Percentiles rank a stretch among this genome's conserved stretches.
These are phyloP conservation scores for Geotrupes spiniger DNA, from an alignment of 2,888 invertebrate species.

Conservation along the genomic window DNA sequence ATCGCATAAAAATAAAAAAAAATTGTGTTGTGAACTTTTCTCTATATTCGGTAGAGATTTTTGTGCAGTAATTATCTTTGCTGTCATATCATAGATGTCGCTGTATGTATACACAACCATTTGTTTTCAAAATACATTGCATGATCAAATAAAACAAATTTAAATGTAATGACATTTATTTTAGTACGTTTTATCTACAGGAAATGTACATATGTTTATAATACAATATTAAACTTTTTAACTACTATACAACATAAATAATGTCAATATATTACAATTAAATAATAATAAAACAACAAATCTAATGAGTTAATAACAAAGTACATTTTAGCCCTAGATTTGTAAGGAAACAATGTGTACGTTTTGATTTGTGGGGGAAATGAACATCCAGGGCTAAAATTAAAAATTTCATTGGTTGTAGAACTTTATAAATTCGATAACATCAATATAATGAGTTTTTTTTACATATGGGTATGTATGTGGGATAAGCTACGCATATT, in stretches of 20 bases:
- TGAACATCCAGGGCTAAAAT: conserved; percentile 24
- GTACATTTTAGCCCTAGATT: conserved; percentile 3
- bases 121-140: no score
- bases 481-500: conserved; percentile 6
- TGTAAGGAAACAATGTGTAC: not conserved
- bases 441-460: conserved; percentile 16
- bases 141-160: not conserved
- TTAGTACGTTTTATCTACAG: conserved; percentile 33
- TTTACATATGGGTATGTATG: conserved; percentile 17
- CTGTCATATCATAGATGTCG: no score
- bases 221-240: conserved; percentile 32
- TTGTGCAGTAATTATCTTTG: no score
- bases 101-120: no score
- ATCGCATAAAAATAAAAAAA: no score
- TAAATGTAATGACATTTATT: conserved; percentile 26
- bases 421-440: conserved; percentile 14
- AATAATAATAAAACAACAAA: conserved; percentile 25
- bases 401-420: conserved; percentile 16
- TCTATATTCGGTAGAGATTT: no score
- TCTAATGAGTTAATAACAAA: conserved; percentile 4
- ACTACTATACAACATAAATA: conserved; percentile 33
- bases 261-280: conserved; percentile 31
- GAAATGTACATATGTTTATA: conserved; percentile 34
- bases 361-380: conserved; percentile 1
- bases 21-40: no score